These are phyloP conservation scores for Tachina lurida DNA, from an alignment of 2,888 invertebrate genomes.

Conservation along the genomic window DNA sequence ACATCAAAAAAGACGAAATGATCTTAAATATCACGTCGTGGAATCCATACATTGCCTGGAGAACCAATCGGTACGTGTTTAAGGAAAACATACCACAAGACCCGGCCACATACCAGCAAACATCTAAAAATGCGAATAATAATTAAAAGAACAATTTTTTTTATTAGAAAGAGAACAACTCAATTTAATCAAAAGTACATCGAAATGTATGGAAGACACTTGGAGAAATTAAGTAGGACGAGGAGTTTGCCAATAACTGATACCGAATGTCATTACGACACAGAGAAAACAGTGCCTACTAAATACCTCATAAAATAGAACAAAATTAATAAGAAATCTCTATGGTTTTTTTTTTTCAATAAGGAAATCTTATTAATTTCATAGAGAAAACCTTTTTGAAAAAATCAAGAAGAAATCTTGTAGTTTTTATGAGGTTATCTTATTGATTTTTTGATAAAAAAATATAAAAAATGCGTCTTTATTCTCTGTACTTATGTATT, in stretches of 20 bases:
- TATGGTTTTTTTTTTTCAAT: no score
- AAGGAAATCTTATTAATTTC: no score
- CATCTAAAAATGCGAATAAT: slow-evolving; percentile 29
- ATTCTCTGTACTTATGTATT: no score
- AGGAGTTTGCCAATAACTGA: not conserved
- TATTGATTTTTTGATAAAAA: no score
- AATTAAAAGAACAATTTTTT: slow-evolving; percentile 17
- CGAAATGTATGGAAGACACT: slow-evolving; percentile 31
- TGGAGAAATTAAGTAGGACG: slow-evolving; percentile 22
- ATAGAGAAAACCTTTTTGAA: no score
- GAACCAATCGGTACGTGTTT: slow-evolving; percentile 18
- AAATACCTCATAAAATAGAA: no score
- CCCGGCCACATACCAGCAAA: slow-evolving; percentile 41
- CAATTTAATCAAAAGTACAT: slow-evolving; percentile 59
- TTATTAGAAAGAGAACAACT: slow-evolving; percentile 47
- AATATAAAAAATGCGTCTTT: no score
- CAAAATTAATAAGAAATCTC: no score
- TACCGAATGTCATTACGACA: no score
- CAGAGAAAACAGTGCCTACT: no score
- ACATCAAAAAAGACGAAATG: slow-evolving; percentile 40
- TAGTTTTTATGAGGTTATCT: no score
- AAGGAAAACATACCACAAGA: slow-evolving; percentile 52
- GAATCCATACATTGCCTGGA: slow-evolving; percentile 8
- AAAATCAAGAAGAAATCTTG: no score
- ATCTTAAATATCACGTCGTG: slow-evolving; percentile 47